A percentile compares a stretch with the other conserved stretches of the same genome.
phyloP scores from a whole-genome alignment of 2,888 invertebrate species.

The Lasioglossum lativentre region DNA sequence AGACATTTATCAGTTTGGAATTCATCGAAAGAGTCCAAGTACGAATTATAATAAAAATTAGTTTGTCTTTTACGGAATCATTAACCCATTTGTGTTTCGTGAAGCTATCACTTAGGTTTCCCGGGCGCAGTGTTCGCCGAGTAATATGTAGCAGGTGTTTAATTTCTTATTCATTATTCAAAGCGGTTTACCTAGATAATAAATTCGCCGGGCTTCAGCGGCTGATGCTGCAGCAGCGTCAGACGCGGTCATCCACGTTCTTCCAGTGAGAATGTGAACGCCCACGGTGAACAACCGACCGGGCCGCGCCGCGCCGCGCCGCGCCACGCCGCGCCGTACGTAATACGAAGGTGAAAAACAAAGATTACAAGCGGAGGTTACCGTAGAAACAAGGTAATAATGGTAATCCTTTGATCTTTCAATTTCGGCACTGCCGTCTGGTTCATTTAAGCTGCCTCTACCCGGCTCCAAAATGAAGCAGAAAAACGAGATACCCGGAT shows the following conservation, averaged over 20 bases:
- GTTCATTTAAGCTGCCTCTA: slow-evolving; percentile 36
- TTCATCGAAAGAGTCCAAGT: not conserved
- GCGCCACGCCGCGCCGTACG: no score
- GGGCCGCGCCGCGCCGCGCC: no score
- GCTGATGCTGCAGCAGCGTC: not conserved
- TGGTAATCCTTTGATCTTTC: slow-evolving; percentile 79
- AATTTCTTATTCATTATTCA: not conserved
- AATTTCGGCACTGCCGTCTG: slow-evolving; percentile 71
- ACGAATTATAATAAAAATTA: not conserved
- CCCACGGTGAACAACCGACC: not conserved
- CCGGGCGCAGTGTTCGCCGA: not conserved
- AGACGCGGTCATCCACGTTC: not conserved
- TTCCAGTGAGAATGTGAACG: not conserved
- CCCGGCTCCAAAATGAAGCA: slow-evolving; percentile 33
- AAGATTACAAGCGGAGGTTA: slow-evolving; percentile 37
- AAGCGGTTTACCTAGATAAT: not conserved
- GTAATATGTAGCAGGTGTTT: not conserved
- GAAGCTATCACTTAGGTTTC: not conserved
- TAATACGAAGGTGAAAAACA: slow-evolving; percentile 49
- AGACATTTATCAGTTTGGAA: not conserved
- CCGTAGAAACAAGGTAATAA: slow-evolving; percentile 57
- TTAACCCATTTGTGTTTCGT: not conserved
- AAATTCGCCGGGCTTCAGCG: not conserved
- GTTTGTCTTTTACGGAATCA: not conserved
- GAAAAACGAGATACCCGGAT: slow-evolving; percentile 34